Evolutionary conservation across 2,113 vertebrate species (phyloP).

Genomic region (Ageneiosus marmoratus): DNA sequence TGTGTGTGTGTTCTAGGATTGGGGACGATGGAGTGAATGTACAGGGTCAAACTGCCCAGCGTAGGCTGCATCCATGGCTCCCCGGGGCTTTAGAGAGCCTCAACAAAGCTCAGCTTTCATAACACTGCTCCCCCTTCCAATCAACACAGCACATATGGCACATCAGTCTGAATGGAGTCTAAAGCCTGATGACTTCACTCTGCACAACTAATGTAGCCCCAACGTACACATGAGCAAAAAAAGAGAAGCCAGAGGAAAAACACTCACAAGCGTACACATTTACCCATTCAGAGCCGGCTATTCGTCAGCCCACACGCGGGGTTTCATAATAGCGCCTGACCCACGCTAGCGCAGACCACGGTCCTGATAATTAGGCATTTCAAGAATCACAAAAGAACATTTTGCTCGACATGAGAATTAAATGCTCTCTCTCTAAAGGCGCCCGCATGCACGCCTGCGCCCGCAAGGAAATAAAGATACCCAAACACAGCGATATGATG

Average conservation of each 20-base stretch:
- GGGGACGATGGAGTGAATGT: constrained; percentile 1
- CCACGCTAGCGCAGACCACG: background rate
- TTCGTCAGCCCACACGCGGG: constrained; percentile 10
- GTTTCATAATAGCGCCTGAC: constrained; percentile 17
- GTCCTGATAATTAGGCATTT: constrained; percentile 36
- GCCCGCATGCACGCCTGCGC: constrained; percentile 58
- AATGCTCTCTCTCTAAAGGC: constrained; percentile 34
- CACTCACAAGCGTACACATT: constrained; percentile 7
- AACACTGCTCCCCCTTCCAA: background rate
- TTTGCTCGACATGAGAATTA: constrained; percentile 32
- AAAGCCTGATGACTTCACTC: constrained; percentile 8
- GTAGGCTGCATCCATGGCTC: constrained; percentile 7
- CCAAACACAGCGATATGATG: constrained; percentile 45
- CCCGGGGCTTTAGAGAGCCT: constrained; percentile 3
- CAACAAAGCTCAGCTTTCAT: constrained; percentile 38
- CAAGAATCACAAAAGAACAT: constrained; percentile 9
- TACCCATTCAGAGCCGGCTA: background rate
- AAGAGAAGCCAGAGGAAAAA: background rate
- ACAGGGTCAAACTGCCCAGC: constrained; percentile 8
- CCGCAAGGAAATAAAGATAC: constrained; percentile 40
- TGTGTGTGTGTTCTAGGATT: constrained; percentile 3
- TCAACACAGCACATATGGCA: background rate
- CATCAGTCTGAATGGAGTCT: background rate
- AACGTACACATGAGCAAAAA: background rate
- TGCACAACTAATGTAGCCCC: background rate